These are phyloP conservation scores for Agonopterix alstromeriana DNA, from an alignment of 2,888 invertebrate species.

Conservation along the genomic window DNA sequence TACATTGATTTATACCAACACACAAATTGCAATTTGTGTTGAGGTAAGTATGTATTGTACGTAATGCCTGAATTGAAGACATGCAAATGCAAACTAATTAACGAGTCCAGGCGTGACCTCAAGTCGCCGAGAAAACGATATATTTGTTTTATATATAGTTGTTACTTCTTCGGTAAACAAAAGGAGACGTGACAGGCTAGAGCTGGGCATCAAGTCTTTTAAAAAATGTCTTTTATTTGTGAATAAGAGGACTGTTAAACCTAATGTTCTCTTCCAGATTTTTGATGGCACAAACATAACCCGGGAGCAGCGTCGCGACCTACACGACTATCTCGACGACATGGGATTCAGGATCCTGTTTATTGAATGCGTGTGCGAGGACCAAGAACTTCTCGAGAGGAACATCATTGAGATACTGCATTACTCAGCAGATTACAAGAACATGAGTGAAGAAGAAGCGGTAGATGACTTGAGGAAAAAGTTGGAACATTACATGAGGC, in stretches of 20 bases:
- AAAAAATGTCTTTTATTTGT: too few relatives aligned
- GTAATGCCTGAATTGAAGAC: neutral
- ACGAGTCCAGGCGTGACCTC: slow-evolving; percentile 2
- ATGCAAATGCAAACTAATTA: slow-evolving; percentile 5
- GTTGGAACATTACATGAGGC: slow-evolving; percentile 88
- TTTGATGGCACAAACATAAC: slow-evolving; percentile 96
- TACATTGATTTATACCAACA: neutral
- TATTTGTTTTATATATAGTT: too few relatives aligned
- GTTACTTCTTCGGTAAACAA: too few relatives aligned
- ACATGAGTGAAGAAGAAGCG: slow-evolving; percentile 86
- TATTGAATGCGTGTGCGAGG: slow-evolving; percentile 94
- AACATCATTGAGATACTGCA: slow-evolving; percentile 85
- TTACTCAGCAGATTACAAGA: slow-evolving; percentile 90
- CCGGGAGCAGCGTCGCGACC: slow-evolving; percentile 84
- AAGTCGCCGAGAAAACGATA: too few relatives aligned
- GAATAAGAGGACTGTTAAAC: neutral
- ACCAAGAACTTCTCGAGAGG: slow-evolving; percentile 70
- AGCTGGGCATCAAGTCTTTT: too few relatives aligned
- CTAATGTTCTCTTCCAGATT: slow-evolving; percentile 76
- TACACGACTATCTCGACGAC: slow-evolving; percentile 82
- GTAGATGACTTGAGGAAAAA: slow-evolving; percentile 88
- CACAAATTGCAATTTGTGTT: slow-evolving; percentile 4
- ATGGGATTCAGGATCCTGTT: slow-evolving; percentile 92
- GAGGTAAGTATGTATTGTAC: neutral
- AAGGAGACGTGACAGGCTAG: too few relatives aligned